A percentile compares a stretch with the other conserved stretches of the same genome.
These are phyloP conservation scores for Panthera leo DNA, from an alignment of 2,113 vertebrate species.

Conservation along the genomic window DNA sequence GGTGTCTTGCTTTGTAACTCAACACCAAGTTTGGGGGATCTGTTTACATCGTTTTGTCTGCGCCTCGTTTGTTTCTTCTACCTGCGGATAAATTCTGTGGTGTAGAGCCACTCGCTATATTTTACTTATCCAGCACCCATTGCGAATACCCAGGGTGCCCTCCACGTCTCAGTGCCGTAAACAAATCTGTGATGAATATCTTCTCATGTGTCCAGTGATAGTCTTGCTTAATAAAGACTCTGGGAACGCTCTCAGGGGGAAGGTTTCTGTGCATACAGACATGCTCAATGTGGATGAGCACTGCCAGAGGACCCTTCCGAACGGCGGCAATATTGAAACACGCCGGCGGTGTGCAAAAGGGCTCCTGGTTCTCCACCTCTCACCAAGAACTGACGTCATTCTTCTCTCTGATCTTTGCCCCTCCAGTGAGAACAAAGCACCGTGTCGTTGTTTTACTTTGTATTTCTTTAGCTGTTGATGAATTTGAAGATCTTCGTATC, in stretches of 20 bases:
- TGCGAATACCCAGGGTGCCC: not conserved
- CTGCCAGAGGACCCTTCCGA: not conserved
- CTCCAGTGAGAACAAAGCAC: not conserved
- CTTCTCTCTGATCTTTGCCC: not conserved
- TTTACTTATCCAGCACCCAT: accelerated
- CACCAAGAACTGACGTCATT: not conserved
- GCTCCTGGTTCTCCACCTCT: not conserved
- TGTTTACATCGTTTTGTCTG: not conserved
- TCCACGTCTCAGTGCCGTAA: not conserved
- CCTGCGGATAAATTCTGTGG: not conserved
- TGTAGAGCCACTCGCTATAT: not conserved
- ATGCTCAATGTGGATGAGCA: not conserved
- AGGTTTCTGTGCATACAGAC: not conserved
- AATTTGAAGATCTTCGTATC: not conserved
- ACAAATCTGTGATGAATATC: not conserved
- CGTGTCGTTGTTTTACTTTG: not conserved
- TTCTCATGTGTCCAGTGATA: not conserved
- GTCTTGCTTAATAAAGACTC: not conserved
- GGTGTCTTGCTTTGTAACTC: not conserved
- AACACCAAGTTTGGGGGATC: not conserved
- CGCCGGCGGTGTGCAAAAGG: not conserved
- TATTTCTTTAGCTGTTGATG: not conserved
- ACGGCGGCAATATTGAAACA: not conserved
- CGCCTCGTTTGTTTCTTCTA: not conserved
- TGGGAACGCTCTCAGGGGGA: accelerated